phyloP scores from a whole-genome alignment of 2,888 invertebrate species.

The Pelosia muscerda region DNA sequence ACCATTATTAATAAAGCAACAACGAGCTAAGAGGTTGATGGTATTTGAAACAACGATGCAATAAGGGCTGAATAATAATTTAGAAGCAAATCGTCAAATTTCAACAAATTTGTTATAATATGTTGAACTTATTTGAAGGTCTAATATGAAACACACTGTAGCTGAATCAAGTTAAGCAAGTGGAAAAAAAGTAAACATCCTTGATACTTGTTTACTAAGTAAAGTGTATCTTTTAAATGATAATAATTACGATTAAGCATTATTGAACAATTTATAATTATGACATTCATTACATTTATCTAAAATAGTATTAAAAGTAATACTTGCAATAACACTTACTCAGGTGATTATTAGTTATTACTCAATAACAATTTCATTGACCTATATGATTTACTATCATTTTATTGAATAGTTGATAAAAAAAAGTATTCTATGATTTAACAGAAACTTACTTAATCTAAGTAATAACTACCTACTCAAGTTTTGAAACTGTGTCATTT shows the following conservation, averaged over 20 bases:
- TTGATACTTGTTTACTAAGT: slow-evolving; percentile 51
- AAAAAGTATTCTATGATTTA: not conserved
- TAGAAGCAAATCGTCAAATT: slow-evolving; percentile 32
- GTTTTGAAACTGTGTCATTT: not conserved
- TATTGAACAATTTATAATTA: slow-evolving; percentile 35
- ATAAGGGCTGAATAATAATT: not conserved
- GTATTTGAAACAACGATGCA: too few species aligned
- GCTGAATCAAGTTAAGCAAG: slow-evolving; percentile 25
- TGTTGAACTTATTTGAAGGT: not conserved
- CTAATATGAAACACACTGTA: slow-evolving; percentile 36
- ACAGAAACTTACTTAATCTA: too few species aligned
- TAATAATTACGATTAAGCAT: slow-evolving; percentile 31
- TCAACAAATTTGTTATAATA: slow-evolving; percentile 32
- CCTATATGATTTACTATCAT: not conserved
- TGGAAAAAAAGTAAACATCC: slow-evolving; percentile 48
- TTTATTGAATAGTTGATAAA: not conserved
- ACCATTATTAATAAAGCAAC: too few species aligned
- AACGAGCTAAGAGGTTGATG: not conserved
- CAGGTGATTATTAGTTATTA: not conserved
- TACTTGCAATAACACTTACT: slow-evolving; percentile 15
- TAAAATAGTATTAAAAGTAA: slow-evolving; percentile 32
- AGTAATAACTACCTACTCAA: too few species aligned
- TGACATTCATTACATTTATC: slow-evolving; percentile 45
- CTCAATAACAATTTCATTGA: slow-evolving; percentile 28
- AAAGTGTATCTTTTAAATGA: slow-evolving; percentile 32